Evolutionary conservation across 2,888 invertebrate genomes (phyloP).

Genomic region (Dasysyrphus tricinctus): DNA sequence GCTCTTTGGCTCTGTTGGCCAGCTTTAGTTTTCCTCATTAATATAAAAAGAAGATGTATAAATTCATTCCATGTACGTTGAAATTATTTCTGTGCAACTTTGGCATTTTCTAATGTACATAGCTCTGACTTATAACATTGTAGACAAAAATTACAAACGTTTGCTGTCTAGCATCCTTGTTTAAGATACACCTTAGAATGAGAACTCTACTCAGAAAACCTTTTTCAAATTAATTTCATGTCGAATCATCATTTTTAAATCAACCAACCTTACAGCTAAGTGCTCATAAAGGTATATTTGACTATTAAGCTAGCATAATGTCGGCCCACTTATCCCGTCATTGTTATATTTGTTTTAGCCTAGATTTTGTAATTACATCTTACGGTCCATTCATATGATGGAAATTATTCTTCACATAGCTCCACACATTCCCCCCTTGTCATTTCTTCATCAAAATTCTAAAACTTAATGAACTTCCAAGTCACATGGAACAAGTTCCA

Average conservation of each 20-base stretch:
- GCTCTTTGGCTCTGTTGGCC: no score
- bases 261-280: background rate
- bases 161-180: no score
- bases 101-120: no score
- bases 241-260: background rate
- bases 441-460: conserved; percentile 16
- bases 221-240: no score
- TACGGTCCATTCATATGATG: conserved; percentile 15
- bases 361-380: conserved; percentile 21
- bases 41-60: no score
- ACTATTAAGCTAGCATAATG: background rate
- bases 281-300: background rate
- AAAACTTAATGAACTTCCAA: conserved; percentile 51
- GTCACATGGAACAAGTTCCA: conserved; percentile 39
- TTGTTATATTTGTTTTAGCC: conserved; percentile 34
- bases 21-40: no score
- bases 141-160: no score
- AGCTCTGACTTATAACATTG: no score
- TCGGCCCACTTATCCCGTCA: conserved; percentile 12
- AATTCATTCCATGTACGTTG: no score
- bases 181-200: no score
- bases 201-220: no score
- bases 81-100: no score
- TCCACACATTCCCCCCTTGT: background rate
- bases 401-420: background rate